phyloP scores from a whole-genome alignment of 30 jellyfish, hydroid and myxozoan species.

The Hydra vulgaris region DNA sequence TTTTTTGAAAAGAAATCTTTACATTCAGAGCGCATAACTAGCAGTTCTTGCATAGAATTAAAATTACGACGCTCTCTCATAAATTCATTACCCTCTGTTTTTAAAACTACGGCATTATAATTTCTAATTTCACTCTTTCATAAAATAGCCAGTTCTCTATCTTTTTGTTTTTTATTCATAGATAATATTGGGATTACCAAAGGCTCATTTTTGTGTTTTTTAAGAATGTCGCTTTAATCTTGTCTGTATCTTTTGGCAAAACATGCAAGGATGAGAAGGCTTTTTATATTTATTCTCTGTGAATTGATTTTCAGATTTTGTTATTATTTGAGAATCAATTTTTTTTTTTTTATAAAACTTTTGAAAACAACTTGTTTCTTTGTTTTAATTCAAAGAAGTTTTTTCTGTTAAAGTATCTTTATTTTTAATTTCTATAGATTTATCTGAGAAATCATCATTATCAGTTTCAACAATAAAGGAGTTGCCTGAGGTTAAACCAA shows the following conservation, averaged over 20 bases:
- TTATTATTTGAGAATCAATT: no score
- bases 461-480: no score
- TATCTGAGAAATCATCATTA: no score
- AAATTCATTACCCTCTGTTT: not conserved
- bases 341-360: no score
- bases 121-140: slow-evolving; percentile 2
- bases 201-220: slow-evolving; percentile 1
- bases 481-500: no score
- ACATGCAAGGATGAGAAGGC: slow-evolving; percentile 19
- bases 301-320: not conserved
- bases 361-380: no score
- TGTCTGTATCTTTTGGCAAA: slow-evolving; percentile 8
- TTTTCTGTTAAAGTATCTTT: no score
- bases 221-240: slow-evolving; percentile 8
- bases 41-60: not conserved
- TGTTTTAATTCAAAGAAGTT: no score
- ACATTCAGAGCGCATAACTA: slow-evolving; percentile 19
- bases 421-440: no score
- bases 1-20: slow-evolving; percentile 4
- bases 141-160: not conserved
- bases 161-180: slow-evolving; percentile 18
- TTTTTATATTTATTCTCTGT: not conserved
- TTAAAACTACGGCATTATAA: not conserved
- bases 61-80: slow-evolving; percentile 14
- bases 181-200: slow-evolving; percentile 1